A percentile compares a stretch with the other conserved stretches of the same genome.
Evolutionary conservation across 2,797 vertebrate genomes (phyloP).

Genomic region (Channallabes apus): DNA sequence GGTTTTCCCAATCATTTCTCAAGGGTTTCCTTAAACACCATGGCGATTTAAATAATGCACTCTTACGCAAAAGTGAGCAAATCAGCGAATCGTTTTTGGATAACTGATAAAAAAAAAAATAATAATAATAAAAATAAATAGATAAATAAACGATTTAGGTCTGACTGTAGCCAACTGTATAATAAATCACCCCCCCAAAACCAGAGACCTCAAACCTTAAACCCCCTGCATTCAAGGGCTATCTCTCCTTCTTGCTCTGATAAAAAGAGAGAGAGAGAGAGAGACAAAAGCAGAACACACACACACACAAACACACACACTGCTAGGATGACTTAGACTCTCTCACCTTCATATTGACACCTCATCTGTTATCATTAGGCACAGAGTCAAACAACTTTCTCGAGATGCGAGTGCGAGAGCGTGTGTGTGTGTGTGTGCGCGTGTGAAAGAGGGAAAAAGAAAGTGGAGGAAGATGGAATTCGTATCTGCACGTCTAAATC

Average conservation of each 20-base stretch:
- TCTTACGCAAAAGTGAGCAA: neutral
- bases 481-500: constrained; percentile 1
- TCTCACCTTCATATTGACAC: constrained; percentile 77
- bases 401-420: constrained; percentile 55
- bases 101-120: neutral
- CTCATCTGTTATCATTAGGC: constrained; percentile 83
- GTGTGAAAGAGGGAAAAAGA: constrained; percentile 1
- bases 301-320: constrained; percentile 47
- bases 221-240: constrained; percentile 36
- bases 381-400: constrained; percentile 75
- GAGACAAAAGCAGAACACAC: constrained; percentile 52
- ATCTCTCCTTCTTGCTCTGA: constrained; percentile 30
- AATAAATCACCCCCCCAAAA: neutral
- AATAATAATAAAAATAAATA: neutral
- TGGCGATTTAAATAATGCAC: neutral
- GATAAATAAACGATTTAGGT: neutral
- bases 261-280: constrained; percentile 22
- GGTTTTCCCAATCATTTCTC: neutral
- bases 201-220: neutral
- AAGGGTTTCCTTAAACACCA: neutral
- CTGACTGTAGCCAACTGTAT: neutral
- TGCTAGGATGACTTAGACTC: constrained; percentile 80
- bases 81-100: neutral
- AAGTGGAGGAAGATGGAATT: constrained; percentile 15
- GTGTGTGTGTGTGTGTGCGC: constrained; percentile 37